Base-by-base conservation (phyloP, 2,888 invertebrate genomes). In the Rhopalosiphum nymphaeae region DNA sequence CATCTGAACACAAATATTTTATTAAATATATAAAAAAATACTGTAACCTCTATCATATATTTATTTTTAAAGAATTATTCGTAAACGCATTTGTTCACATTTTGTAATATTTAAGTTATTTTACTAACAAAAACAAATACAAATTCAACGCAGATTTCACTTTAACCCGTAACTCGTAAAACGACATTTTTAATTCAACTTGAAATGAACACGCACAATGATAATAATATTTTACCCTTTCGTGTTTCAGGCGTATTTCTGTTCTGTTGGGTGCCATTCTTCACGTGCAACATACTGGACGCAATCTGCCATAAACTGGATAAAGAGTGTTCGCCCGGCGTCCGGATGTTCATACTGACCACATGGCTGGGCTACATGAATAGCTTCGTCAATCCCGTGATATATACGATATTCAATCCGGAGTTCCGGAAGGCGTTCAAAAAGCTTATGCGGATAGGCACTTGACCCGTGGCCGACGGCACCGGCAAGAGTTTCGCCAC, bases 331-430 rank as follows among this genome's bases (percentile, higher is more conserved):
- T 97, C 97, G 95, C 98, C 98, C 0, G 97, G 98, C 49, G 97
- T 99, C 95, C 97, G 98, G 46, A 98, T 98, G 91, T 99, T 99
- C 96, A 98, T 99, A 95, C 97, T 99, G 95, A 99, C 99, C 95
- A 99, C 99, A 56, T 99, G 99, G 99, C 97, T 99, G 94, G 99
- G 99, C 91, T 99, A 99, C 96, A 99, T 99, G 97, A 99, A 99
- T 96, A 98, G 98, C 95, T 98, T 98, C 96, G 98, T 98, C 95
- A 98, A 98, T 96, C 99, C 99, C 25, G 98, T 99, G 95, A 99
- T 99, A 95, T 99, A 99, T 96, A 98, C 98, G 94, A 98, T 98
- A 96, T 98, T 99, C 96, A 99, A 99, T 96, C 98, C 98, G 1
- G 99, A 99, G 96, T 99, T 99, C 96, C 97, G 99, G 95, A 99